Evolutionary conservation across 1,140 invertebrate genomes (phyloP).

Genomic region (Heterodera schachtii): DNA sequence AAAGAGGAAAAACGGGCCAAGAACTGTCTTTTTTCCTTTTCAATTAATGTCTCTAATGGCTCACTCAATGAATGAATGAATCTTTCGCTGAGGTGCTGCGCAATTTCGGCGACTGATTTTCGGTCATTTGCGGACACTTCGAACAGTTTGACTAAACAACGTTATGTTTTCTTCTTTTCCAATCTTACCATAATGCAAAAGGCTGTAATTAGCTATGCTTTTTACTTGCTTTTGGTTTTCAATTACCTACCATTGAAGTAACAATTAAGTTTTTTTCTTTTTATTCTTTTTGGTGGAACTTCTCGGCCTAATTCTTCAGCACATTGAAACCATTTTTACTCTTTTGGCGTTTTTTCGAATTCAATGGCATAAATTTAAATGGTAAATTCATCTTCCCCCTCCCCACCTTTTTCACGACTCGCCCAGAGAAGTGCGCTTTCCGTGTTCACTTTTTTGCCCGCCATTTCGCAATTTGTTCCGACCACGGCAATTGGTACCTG

Average conservation of each 20-base stretch:
- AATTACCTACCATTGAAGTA: too few species aligned
- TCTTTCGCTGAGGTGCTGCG: conserved; percentile 55
- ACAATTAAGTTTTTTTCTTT: neutral
- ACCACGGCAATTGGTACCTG: conserved; percentile 58
- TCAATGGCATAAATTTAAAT: neutral
- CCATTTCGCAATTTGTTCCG: conserved; percentile 54
- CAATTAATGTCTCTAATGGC: too few species aligned
- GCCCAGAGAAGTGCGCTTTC: conserved; percentile 59
- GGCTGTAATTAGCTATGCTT: too few species aligned
- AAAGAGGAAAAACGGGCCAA: too few species aligned
- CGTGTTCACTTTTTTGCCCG: conserved; percentile 50
- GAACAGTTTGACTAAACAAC: conserved; percentile 45
- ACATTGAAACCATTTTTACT: neutral
- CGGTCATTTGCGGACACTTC: conserved; percentile 35
- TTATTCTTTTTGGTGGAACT: too few species aligned
- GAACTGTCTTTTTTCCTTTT: too few species aligned
- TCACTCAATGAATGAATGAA: conserved; percentile 62
- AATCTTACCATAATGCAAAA: too few species aligned
- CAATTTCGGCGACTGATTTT: conserved; percentile 57
- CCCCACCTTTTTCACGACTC: conserved; percentile 48
- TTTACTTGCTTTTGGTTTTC: too few species aligned
- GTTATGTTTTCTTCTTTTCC: too few species aligned
- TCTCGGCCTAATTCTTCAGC: too few species aligned
- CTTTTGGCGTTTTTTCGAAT: neutral
- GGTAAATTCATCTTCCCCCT: too few species aligned